These are phyloP conservation scores for Squalus acanthias DNA, from an alignment of 2,797 vertebrate genomes.

Conservation along the genomic window DNA sequence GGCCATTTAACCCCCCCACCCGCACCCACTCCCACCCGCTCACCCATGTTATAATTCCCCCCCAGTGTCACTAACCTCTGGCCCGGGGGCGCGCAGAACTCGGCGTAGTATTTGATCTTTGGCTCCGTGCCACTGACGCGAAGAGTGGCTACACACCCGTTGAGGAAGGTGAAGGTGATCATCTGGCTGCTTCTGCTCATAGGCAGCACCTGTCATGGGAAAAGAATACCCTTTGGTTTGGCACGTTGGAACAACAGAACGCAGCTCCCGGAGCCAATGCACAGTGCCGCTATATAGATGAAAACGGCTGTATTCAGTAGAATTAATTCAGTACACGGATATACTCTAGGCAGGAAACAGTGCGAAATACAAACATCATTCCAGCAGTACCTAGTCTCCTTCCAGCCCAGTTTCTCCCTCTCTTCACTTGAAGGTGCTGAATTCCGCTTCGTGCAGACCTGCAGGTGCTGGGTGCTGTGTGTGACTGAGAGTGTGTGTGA, in stretches of 20 bases:
- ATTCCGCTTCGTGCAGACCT: background rate
- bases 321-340: background rate
- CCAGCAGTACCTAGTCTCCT: background rate
- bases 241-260: background rate
- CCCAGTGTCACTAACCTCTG: conserved; percentile 62
- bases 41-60: background rate
- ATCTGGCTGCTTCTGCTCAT: conserved; percentile 81
- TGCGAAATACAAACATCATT: background rate
- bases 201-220: conserved; percentile 69
- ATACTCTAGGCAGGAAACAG: background rate
- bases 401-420: background rate
- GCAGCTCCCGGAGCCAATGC: background rate
- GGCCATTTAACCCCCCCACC: too few relatives aligned
- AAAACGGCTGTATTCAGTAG: background rate
- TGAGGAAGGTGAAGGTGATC: conserved; percentile 87
- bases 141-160: conserved; percentile 82
- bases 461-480: background rate
- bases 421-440: background rate
- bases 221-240: background rate
- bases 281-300: background rate
- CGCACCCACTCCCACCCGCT: too few relatives aligned
- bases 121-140: conserved; percentile 93
- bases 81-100: conserved; percentile 74
- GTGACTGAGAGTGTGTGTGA: too few relatives aligned
- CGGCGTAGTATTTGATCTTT: conserved; percentile 91